These are phyloP conservation scores for Struthio camelus DNA, from an alignment of 2,113 vertebrate species.

Conservation along the genomic window DNA sequence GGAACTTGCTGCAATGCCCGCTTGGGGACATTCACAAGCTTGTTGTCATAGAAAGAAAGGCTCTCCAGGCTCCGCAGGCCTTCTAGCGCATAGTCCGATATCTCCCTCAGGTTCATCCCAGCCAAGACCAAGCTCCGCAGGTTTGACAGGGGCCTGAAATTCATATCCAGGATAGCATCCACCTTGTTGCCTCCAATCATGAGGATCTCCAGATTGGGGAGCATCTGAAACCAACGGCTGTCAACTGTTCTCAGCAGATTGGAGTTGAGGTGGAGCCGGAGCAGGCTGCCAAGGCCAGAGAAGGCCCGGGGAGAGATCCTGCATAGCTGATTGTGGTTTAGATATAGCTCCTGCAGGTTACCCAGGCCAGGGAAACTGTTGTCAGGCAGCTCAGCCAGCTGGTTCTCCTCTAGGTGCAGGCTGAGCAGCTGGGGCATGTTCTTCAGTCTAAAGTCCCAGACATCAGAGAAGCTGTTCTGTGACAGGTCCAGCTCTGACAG, in stretches of 20 bases:
- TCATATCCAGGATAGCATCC: slow-evolving; percentile 84
- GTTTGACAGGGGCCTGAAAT: slow-evolving; percentile 85
- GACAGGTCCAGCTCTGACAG: slow-evolving; percentile 92
- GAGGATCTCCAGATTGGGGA: slow-evolving; percentile 89
- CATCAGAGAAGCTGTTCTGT: slow-evolving; percentile 85
- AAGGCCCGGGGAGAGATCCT: slow-evolving; percentile 85
- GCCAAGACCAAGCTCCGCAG: slow-evolving; percentile 91
- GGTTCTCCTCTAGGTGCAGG: slow-evolving; percentile 93
- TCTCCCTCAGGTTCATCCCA: slow-evolving; percentile 84
- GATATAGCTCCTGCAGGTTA: slow-evolving; percentile 89
- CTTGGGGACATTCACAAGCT: slow-evolving; percentile 82
- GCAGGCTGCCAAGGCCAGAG: slow-evolving; percentile 78
- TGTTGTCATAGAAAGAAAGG: slow-evolving; percentile 93
- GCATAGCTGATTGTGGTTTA: slow-evolving; percentile 91
- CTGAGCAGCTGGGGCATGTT: slow-evolving; percentile 84
- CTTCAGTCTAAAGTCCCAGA: slow-evolving; percentile 74
- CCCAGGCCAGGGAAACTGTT: slow-evolving; percentile 83
- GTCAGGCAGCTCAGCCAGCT: slow-evolving; percentile 81
- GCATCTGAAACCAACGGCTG: slow-evolving; percentile 85
- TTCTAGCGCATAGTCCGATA: slow-evolving; percentile 86
- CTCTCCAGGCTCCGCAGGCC: slow-evolving; percentile 88
- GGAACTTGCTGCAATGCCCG: slow-evolving; percentile 85
- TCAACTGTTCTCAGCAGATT: slow-evolving; percentile 84
- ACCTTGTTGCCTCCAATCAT: slow-evolving; percentile 94
- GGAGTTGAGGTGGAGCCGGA: slow-evolving; percentile 93